Percentiles rank a stretch among this genome's conserved stretches.
Evolutionary conservation across 2,888 invertebrate genomes (phyloP).

Genomic region (Netelia virgata): DNA sequence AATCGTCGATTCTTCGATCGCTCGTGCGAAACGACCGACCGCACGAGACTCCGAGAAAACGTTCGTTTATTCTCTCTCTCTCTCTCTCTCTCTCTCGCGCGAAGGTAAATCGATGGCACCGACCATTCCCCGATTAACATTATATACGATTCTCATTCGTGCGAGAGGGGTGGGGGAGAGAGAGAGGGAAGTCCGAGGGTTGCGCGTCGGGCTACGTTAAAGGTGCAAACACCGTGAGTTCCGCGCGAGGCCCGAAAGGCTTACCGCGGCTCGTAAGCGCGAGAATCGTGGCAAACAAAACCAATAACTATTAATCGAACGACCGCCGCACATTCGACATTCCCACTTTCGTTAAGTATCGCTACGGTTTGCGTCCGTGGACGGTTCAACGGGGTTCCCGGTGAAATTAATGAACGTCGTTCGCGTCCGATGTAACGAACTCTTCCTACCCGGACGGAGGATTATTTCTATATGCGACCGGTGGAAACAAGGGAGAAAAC

Average conservation of each 20-base stretch:
- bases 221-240: constrained; percentile 2
- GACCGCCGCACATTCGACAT: constrained; percentile 81
- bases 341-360: constrained; percentile 71
- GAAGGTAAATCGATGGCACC: constrained; percentile 46
- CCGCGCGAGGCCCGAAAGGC: constrained; percentile 37
- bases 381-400: constrained; percentile 17
- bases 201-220: too few species aligned
- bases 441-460: constrained; percentile 29
- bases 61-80: constrained; percentile 23
- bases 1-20: constrained; percentile 29
- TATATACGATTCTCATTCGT: neutral
- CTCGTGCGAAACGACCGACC: constrained; percentile 47
- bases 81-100: too few species aligned
- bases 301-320: constrained; percentile 83
- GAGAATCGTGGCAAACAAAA: constrained; percentile 74
- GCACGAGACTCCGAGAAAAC: neutral
- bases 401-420: constrained; percentile 64
- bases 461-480: neutral
- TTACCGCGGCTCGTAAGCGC: constrained; percentile 20
- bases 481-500: neutral
- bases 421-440: constrained; percentile 41
- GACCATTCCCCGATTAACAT: neutral
- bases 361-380: constrained; percentile 41
- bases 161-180: too few species aligned
- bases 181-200: neutral